phyloP scores from a whole-genome alignment of 2,113 vertebrate species.

The Amblyopsis rosae region DNA sequence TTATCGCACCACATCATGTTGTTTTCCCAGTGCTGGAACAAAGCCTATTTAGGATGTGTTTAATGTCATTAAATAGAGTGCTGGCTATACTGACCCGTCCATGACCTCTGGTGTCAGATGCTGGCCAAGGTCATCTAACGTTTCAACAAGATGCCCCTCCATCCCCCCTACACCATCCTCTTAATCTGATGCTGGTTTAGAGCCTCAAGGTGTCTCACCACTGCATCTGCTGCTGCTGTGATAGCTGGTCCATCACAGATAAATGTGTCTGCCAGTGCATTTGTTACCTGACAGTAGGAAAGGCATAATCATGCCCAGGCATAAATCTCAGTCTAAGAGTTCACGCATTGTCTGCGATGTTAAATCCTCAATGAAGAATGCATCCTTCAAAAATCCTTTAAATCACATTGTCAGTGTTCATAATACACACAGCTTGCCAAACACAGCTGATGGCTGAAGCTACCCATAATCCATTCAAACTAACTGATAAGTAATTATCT shows the following conservation, averaged over 20 bases:
- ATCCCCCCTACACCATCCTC: conserved; percentile 23
- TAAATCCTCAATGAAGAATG: conserved; percentile 70
- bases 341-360: conserved; percentile 61
- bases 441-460: background rate
- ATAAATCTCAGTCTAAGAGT: conserved; percentile 52
- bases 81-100: conserved; percentile 69
- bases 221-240: conserved; percentile 44
- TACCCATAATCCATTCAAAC: background rate
- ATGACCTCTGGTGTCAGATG: conserved; percentile 74
- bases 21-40: conserved; percentile 50
- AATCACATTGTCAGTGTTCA: conserved; percentile 54
- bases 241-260: conserved; percentile 49
- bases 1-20: conserved; percentile 26
- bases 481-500: background rate
- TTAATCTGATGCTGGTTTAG: conserved; percentile 65
- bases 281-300: conserved; percentile 58
- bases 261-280: conserved; percentile 57
- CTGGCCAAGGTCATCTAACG: conserved; percentile 76
- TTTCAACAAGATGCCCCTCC: conserved; percentile 78
- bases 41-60: conserved; percentile 57
- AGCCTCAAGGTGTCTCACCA: conserved; percentile 64
- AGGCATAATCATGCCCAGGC: conserved; percentile 42
- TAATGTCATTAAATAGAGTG: conserved; percentile 80
- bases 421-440: conserved; percentile 30
- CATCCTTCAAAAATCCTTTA: conserved; percentile 55